Evolutionary conservation across 2,113 vertebrate species (phyloP).

Genomic region (Reinhardtius hippoglossoides): DNA sequence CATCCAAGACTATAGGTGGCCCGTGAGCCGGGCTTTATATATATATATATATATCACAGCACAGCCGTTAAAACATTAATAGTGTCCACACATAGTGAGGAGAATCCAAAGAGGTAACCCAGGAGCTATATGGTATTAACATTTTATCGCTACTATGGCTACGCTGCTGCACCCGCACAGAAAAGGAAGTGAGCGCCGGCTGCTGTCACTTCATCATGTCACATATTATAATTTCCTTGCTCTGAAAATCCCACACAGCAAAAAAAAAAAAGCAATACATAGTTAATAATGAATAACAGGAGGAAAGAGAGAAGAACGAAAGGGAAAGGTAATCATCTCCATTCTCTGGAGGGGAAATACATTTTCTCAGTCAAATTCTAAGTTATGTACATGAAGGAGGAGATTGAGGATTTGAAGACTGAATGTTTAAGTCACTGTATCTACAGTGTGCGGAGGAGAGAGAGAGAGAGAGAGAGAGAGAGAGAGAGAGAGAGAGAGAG

Average conservation of each 20-base stretch:
- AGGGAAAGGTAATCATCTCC: constrained; percentile 46
- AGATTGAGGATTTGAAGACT: constrained; percentile 21
- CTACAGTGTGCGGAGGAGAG: not conserved
- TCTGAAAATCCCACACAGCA: constrained; percentile 45
- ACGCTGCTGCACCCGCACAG: constrained; percentile 54
- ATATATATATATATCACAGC: constrained; percentile 69
- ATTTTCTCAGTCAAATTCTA: constrained; percentile 46
- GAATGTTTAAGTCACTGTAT: constrained; percentile 44
- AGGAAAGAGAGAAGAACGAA: constrained; percentile 19
- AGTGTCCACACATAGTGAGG: constrained; percentile 63
- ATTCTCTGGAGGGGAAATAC: constrained; percentile 45
- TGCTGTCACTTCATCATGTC: constrained; percentile 72
- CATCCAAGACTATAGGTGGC: constrained; percentile 55
- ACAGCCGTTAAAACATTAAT: constrained; percentile 73
- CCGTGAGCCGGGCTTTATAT: constrained; percentile 51
- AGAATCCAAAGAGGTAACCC: constrained; percentile 66
- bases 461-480: too few relatives aligned
- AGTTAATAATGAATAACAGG: constrained; percentile 57
- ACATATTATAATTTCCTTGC: constrained; percentile 63
- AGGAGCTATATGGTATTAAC: constrained; percentile 70
- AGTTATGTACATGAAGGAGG: constrained; percentile 26
- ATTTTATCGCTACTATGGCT: constrained; percentile 70
- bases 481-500: too few relatives aligned
- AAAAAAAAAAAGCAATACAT: constrained; percentile 42
- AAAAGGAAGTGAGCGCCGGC: constrained; percentile 41